Percentiles rank a stretch among this genome's conserved stretches.
phyloP scores from a whole-genome alignment of 2,113 vertebrate genomes.

The Phoxinus phoxinus region DNA sequence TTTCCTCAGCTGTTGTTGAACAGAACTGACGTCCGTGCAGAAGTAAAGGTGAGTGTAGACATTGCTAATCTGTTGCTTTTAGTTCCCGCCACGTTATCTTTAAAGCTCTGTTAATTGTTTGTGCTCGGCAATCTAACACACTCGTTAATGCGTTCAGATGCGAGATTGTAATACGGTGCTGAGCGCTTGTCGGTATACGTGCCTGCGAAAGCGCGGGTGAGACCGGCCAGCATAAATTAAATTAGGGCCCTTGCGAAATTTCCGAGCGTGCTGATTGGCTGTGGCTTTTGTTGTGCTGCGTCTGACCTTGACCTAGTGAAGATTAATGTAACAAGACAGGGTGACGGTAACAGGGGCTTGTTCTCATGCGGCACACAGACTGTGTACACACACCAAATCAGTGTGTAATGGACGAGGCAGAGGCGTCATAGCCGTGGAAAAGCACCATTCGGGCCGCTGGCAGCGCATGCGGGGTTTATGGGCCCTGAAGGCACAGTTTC shows the following conservation, averaged over 20 bases:
- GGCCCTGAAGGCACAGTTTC: constrained; percentile 14
- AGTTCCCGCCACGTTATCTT: constrained; percentile 63
- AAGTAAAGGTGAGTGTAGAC: constrained; percentile 44
- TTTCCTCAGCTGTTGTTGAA: neutral
- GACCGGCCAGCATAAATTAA: constrained; percentile 45
- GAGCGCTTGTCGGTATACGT: neutral
- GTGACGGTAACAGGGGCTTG: constrained; percentile 58
- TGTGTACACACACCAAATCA: constrained; percentile 51
- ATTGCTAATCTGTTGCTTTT: constrained; percentile 68
- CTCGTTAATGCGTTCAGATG: constrained; percentile 72
- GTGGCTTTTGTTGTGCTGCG: constrained; percentile 70
- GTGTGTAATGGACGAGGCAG: constrained; percentile 50
- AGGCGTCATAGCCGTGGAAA: constrained; percentile 38
- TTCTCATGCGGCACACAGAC: constrained; percentile 71
- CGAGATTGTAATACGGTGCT: constrained; percentile 67
- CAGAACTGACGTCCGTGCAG: neutral
- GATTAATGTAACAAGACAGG: constrained; percentile 72
- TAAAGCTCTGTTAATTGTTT: constrained; percentile 69
- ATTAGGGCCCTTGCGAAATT: constrained; percentile 67
- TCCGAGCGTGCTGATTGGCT: constrained; percentile 72
- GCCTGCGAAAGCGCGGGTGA: neutral
- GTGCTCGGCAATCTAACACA: constrained; percentile 74
- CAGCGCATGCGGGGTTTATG: neutral
- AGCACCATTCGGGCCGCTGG: neutral
- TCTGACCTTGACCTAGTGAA: constrained; percentile 75